Evolutionary conservation across 2,113 vertebrate species (phyloP), one percentile per base, ranked within the genome.

Genomic region (Chamaetylas fuelleborni): DNA sequence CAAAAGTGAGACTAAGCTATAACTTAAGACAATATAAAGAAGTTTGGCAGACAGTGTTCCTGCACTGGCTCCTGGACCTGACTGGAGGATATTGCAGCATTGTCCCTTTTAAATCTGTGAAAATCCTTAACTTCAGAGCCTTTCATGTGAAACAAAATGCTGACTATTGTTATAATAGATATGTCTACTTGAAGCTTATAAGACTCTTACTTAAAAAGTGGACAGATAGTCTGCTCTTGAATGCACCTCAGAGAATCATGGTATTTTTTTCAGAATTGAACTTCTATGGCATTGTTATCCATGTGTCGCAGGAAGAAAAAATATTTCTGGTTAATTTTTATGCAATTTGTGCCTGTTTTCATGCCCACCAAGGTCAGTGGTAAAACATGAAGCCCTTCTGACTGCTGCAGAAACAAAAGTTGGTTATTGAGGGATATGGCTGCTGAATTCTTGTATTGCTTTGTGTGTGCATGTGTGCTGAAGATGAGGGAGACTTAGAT

Each of bases 51-150:
- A 57, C 29, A 43, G 23, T 17, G 47, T 14, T 90, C 19, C 50
- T 6, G 5, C 48, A 38, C 15, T 78, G 60, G n/a, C 17, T 70
- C 40, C 74, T 54, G 66, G 76, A 48, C 43, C 50, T 3, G 1
- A 38, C 34, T 78, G 56, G 29, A 94, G 33, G 29, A 73, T 81
- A 86, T 28, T 66, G 38, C 36, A 69, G 92, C 51, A 83, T 6
- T 86, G 76, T 71, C 36, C 36, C n/a, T 84, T 77, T 77, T 61
- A 76, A 88, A 85, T 19, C 53, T 57, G 43, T 57, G 47, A 88
- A 88, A 95, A 80, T 71, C 67, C 82, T 78, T 88, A 85, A 58
- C 76, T 96, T 95, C 62, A 65, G 53, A 95, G 58, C n/a, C 38
- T 95, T 93, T 94, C 60, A 80, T 31, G 69, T 45, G 70, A 51